Percentiles rank a stretch among this genome's conserved stretches.
These are phyloP conservation scores for Mycalesis mineus DNA, from an alignment of 2,888 invertebrate genomes.

Conservation along the genomic window DNA sequence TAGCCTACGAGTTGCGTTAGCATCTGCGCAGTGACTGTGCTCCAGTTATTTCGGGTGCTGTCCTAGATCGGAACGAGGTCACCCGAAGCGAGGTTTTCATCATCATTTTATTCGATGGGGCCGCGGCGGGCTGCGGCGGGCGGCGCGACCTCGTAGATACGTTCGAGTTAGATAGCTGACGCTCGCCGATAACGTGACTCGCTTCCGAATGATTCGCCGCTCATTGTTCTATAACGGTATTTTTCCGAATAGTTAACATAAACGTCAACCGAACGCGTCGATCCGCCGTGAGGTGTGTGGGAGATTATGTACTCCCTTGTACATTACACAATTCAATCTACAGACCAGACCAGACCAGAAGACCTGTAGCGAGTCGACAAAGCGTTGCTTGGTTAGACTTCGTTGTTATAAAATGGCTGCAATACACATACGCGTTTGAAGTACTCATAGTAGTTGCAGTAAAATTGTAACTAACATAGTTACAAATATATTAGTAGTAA, in stretches of 20 bases:
- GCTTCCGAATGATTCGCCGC: conserved; percentile 34
- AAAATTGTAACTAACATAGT: not conserved
- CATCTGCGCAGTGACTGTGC: conserved; percentile 70
- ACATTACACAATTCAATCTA: not conserved
- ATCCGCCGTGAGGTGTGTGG: conserved; percentile 6
- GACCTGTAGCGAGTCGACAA: not conserved
- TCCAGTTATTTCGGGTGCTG: conserved; percentile 75
- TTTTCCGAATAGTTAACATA: conserved; percentile 25
- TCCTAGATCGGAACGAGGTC: conserved; percentile 72
- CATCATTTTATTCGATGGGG: conserved; percentile 70
- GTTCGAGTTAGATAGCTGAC: conserved; percentile 44
- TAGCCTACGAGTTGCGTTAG: conserved; percentile 58
- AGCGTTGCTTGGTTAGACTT: not conserved
- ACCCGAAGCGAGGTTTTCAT: conserved; percentile 65
- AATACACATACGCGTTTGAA: not conserved
- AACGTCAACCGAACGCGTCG: conserved; percentile 8
- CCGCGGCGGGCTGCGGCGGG: conserved; percentile 66
- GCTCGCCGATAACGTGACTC: conserved; percentile 32
- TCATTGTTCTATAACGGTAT: conserved; percentile 34
- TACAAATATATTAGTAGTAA: conserved; percentile 25
- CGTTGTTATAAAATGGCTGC: not conserved
- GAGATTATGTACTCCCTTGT: not conserved
- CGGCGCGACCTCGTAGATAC: conserved; percentile 55
- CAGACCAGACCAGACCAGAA: not conserved
- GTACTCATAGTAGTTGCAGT: not conserved